These are phyloP conservation scores for Telmatherina bonti DNA, from an alignment of 2,797 vertebrate species.

Conservation along the genomic window DNA sequence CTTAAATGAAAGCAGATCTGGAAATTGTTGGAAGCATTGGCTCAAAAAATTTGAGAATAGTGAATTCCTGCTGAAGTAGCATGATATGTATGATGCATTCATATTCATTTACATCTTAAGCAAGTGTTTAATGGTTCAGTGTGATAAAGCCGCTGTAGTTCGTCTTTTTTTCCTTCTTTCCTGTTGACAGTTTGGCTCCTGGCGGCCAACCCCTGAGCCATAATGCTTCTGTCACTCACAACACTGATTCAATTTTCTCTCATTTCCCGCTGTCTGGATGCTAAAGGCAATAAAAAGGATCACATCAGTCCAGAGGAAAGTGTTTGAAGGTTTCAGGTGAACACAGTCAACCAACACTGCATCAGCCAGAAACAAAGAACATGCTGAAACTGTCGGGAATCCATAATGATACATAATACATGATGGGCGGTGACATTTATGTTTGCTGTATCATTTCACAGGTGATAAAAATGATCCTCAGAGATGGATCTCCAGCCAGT, in stretches of 20 bases:
- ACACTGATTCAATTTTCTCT: conserved; percentile 74
- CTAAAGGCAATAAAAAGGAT: conserved; percentile 57
- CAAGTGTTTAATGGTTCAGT: conserved; percentile 17
- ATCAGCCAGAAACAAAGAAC: conserved; percentile 35
- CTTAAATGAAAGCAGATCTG: too few relatives aligned
- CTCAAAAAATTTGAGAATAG: background rate
- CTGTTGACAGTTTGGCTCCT: conserved; percentile 31
- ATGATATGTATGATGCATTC: conserved; percentile 1
- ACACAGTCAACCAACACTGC: conserved; percentile 14
- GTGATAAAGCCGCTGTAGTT: conserved; percentile 21
- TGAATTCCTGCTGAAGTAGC: background rate
- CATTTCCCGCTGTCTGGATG: conserved; percentile 64
- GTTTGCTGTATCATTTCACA: conserved; percentile 17
- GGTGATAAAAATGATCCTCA: conserved; percentile 17
- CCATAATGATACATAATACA: conserved; percentile 22
- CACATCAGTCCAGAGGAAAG: conserved; percentile 37
- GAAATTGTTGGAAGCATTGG: too few relatives aligned
- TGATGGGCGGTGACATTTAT: conserved; percentile 31
- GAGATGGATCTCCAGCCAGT: conserved; percentile 15
- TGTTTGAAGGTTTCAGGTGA: conserved; percentile 30
- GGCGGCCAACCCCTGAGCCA: conserved; percentile 40
- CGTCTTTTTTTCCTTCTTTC: conserved; percentile 15
- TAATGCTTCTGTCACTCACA: conserved; percentile 77
- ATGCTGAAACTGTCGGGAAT: background rate
- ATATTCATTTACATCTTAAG: conserved; percentile 11